Evolutionary conservation across 2,888 invertebrate species (phyloP).

Genomic region (Cephonodes hylas): DNA sequence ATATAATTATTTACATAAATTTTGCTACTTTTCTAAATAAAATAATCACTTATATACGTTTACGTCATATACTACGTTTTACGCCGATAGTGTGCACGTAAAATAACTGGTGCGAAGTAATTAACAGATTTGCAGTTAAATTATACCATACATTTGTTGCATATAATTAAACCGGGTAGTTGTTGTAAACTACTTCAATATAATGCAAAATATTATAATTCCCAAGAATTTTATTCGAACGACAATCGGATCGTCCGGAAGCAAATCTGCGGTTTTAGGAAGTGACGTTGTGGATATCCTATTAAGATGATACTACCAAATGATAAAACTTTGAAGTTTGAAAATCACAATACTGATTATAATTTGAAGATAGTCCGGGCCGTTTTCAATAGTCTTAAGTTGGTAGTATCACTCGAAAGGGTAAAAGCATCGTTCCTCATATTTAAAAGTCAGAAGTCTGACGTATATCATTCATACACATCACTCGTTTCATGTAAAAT

Average conservation of each 20-base stretch:
- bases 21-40: background rate
- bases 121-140: background rate
- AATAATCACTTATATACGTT: background rate
- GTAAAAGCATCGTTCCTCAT: constrained; percentile 18
- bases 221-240: background rate
- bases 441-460: constrained; percentile 32
- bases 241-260: background rate
- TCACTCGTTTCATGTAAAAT: constrained; percentile 49
- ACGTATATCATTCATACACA: constrained; percentile 70
- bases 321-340: too few species aligned
- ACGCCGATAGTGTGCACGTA: background rate
- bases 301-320: background rate
- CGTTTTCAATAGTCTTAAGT: background rate
- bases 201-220: background rate
- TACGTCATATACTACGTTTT: too few species aligned
- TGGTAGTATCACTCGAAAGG: background rate
- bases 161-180: background rate
- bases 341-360: constrained; percentile 8
- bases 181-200: background rate
- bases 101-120: background rate
- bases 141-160: background rate
- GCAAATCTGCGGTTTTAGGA: background rate
- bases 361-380: background rate
- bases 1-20: background rate
- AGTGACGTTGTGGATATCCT: background rate